Evolutionary conservation across 2,113 vertebrate species (phyloP).

Genomic region (Solea senegalensis): DNA sequence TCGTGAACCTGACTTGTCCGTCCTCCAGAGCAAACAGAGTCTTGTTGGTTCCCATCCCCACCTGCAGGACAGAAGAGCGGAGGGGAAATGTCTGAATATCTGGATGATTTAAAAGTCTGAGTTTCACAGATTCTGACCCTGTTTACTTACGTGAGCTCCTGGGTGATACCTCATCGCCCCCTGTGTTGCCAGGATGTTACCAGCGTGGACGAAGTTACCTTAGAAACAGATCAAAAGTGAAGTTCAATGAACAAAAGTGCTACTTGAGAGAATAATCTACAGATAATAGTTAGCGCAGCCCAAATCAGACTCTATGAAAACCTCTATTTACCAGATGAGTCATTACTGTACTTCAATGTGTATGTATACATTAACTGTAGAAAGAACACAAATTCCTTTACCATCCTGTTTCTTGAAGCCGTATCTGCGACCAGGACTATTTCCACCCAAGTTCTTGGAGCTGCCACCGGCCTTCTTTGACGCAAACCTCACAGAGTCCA

Average conservation of each 20-base stretch:
- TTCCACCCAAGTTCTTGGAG: constrained; percentile 89
- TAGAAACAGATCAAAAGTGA: constrained; percentile 15
- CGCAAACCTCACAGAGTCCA: constrained; percentile 82
- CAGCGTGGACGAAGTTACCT: constrained; percentile 91
- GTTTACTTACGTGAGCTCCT: constrained; percentile 88
- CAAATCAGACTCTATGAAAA: too few species aligned
- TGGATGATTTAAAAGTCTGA: neutral
- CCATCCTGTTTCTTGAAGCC: constrained; percentile 92
- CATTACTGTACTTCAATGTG: neutral
- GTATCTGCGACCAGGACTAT: constrained; percentile 86
- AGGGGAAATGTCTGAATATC: neutral
- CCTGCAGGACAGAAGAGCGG: constrained; percentile 73
- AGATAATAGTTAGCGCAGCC: too few species aligned
- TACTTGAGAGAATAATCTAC: too few species aligned
- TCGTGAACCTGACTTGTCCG: constrained; percentile 89
- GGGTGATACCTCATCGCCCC: constrained; percentile 91
- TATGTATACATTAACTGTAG: neutral
- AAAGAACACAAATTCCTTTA: constrained; percentile 41
- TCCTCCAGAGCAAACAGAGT: constrained; percentile 92
- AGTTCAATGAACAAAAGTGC: too few species aligned
- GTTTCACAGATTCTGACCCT: too few species aligned
- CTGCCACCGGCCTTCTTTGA: constrained; percentile 91
- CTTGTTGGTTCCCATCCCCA: constrained; percentile 91
- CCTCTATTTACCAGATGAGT: too few species aligned
- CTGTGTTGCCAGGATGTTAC: constrained; percentile 93